phyloP scores from a whole-genome alignment of 2,888 invertebrate species.

The Sepioteuthis lessoniana region DNA sequence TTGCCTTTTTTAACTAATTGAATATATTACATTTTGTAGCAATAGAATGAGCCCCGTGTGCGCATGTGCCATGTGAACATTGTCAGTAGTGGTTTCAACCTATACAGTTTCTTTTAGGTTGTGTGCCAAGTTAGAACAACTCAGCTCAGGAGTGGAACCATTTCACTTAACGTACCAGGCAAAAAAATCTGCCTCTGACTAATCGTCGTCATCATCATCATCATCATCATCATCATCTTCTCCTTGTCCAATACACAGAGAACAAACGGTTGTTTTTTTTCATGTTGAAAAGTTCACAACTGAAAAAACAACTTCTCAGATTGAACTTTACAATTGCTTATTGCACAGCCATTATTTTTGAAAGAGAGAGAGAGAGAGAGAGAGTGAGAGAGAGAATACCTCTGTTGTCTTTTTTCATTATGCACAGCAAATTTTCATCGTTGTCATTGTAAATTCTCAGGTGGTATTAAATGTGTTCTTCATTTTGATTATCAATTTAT shows the following conservation, averaged over 20 bases:
- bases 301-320: conserved; percentile 35
- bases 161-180: neutral
- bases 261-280: conserved; percentile 16
- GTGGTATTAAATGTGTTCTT: conserved; percentile 48
- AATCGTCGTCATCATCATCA: neutral
- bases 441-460: conserved; percentile 47
- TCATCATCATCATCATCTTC: conserved; percentile 2
- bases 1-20: conserved; percentile 18
- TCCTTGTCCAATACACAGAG: conserved; percentile 33
- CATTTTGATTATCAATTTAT: conserved; percentile 49
- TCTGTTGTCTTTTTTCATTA: conserved; percentile 24
- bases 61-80: conserved; percentile 23
- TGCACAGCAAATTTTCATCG: conserved; percentile 45
- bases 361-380: neutral
- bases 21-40: conserved; percentile 25
- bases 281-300: conserved; percentile 42
- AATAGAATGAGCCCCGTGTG: conserved; percentile 20
- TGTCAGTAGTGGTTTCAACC: conserved; percentile 33
- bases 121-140: neutral
- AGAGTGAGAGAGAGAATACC: neutral
- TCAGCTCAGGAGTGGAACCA: conserved; percentile 1
- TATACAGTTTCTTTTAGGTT: conserved; percentile 33
- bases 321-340: conserved; percentile 45
- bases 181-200: neutral
- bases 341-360: conserved; percentile 48